Evolutionary conservation across 1,140 invertebrate species (phyloP).

Genomic region (Pinna nobilis): DNA sequence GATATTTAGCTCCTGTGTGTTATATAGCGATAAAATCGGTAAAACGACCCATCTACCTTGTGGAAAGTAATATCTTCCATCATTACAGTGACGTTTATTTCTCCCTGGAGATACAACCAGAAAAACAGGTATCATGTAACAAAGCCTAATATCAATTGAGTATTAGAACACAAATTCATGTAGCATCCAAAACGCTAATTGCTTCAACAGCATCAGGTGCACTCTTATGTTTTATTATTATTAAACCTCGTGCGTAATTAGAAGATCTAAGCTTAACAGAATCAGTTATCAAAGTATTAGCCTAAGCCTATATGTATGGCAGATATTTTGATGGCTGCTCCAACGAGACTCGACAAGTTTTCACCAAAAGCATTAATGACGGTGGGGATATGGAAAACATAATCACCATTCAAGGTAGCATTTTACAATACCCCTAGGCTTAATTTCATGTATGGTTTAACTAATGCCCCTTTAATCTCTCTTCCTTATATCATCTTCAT

Average conservation of each 20-base stretch:
- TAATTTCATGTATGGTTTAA: slow-evolving; percentile 16
- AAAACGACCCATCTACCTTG: not conserved
- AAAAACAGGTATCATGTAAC: not conserved
- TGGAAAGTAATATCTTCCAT: not conserved
- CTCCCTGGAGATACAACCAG: not conserved
- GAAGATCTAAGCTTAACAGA: not conserved
- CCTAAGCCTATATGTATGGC: not conserved
- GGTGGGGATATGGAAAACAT: too few relatives aligned
- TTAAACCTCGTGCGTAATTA: slow-evolving; percentile 17
- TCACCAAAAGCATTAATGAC: not conserved
- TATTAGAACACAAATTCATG: not conserved
- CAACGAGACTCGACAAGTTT: slow-evolving; percentile 7
- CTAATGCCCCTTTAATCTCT: slow-evolving; percentile 12
- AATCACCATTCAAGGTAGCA: too few relatives aligned
- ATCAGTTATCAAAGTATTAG: slow-evolving; percentile 13
- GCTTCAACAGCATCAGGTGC: slow-evolving; percentile 10
- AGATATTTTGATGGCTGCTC: slow-evolving; percentile 5
- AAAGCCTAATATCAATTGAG: not conserved
- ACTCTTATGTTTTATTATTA: not conserved
- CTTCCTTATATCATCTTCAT: slow-evolving; percentile 4
- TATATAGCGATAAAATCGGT: too few relatives aligned
- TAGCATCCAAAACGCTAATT: not conserved
- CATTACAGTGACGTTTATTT: not conserved
- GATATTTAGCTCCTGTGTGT: too few relatives aligned
- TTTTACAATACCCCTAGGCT: slow-evolving; percentile 2